A percentile compares a stretch with the other conserved stretches of the same genome.
phyloP scores from a whole-genome alignment of 2,888 invertebrate species.

The Acrocyrtus sp. region DNA sequence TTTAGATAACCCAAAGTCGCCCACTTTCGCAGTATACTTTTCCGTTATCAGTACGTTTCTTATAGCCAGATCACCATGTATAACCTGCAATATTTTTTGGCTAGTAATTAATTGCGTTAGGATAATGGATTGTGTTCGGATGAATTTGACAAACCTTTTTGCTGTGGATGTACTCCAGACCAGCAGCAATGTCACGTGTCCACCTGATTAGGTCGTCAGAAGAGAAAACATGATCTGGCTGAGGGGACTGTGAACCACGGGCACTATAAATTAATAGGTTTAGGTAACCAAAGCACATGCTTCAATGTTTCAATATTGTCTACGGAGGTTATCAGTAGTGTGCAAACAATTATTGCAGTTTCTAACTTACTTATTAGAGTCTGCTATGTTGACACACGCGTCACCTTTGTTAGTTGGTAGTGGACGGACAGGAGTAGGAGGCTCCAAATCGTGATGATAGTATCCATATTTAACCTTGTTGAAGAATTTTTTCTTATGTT shows the following conservation, averaged over 20 bases:
- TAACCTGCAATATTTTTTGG: too few species aligned
- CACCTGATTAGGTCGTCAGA: conserved; percentile 10
- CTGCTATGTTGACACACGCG: too few species aligned
- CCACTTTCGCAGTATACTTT: conserved; percentile 43
- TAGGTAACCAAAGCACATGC: neutral
- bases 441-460: neutral
- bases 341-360: conserved; percentile 10
- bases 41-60: conserved; percentile 43
- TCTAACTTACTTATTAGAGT: too few species aligned
- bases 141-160: conserved; percentile 9
- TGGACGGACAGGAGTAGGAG: too few species aligned
- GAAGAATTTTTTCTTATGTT: neutral
- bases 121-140: too few species aligned
- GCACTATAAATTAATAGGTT: too few species aligned
- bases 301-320: too few species aligned
- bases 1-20: conserved; percentile 51
- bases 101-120: too few species aligned
- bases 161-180: conserved; percentile 38
- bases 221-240: too few species aligned
- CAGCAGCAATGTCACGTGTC: conserved; percentile 45
- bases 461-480: conserved; percentile 13
- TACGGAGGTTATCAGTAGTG: too few species aligned
- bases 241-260: too few species aligned
- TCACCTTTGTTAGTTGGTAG: too few species aligned
- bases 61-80: conserved; percentile 52